A percentile compares a stretch with the other conserved stretches of the same genome.
These are phyloP conservation scores for Chaetura pelagica DNA, from an alignment of 2,113 vertebrate genomes.

Conservation along the genomic window DNA sequence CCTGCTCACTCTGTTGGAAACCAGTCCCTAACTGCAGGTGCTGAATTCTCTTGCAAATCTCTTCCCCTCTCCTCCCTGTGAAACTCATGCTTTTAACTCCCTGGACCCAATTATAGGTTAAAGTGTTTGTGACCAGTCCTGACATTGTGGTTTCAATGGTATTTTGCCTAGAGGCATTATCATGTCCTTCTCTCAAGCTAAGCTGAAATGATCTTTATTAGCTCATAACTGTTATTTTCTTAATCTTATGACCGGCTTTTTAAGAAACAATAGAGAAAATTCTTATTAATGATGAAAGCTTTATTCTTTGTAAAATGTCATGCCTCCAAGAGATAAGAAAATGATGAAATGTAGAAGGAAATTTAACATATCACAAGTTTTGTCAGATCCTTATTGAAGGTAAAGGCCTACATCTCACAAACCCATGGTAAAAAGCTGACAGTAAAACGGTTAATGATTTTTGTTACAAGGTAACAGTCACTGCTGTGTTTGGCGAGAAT, in stretches of 20 bases:
- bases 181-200: conserved; percentile 24
- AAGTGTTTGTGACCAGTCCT: conserved; percentile 49
- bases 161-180: conserved; percentile 65
- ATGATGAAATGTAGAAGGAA: conserved; percentile 60
- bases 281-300: conserved; percentile 66
- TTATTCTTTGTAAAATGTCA: conserved; percentile 57
- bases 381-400: neutral
- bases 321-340: conserved; percentile 61
- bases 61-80: neutral
- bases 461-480: neutral
- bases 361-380: conserved; percentile 12
- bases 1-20: neutral
- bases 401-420: neutral
- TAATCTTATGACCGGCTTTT: conserved; percentile 70
- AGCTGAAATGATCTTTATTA: conserved; percentile 60
- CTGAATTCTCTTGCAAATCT: neutral
- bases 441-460: neutral
- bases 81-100: conserved; percentile 52
- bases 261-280: conserved; percentile 72
- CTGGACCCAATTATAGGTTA: conserved; percentile 64
- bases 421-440: neutral
- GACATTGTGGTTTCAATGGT: conserved; percentile 34
- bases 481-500: neutral
- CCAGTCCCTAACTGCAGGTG: neutral
- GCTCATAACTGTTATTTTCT: conserved; percentile 67